Percentiles rank a stretch among this genome's conserved stretches.
phyloP scores from a whole-genome alignment of 2,113 vertebrate genomes.

The Vidua macroura region DNA sequence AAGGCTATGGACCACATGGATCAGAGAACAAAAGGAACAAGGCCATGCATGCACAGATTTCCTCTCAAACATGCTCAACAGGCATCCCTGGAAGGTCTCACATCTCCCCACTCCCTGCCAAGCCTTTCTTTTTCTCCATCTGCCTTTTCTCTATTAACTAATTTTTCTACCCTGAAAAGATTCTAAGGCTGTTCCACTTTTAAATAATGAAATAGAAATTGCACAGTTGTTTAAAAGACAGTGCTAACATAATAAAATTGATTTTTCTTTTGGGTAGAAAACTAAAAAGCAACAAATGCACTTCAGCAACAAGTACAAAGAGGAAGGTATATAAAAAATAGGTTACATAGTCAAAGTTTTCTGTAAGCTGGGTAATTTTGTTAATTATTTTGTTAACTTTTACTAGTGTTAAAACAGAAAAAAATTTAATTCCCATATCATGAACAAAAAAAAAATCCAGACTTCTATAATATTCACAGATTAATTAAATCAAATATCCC shows the following conservation, averaged over 20 bases:
- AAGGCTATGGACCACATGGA: background rate
- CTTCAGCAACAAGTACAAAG: background rate
- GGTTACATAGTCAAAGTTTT: background rate
- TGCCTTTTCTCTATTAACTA: slow-evolving; percentile 28
- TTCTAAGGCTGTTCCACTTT: slow-evolving; percentile 11
- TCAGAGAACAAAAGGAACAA: slow-evolving; percentile 40
- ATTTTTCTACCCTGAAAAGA: background rate
- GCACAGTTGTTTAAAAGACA: background rate
- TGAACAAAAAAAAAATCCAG: fast-evolving
- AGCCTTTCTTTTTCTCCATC: slow-evolving; percentile 47
- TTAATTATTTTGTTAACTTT: background rate
- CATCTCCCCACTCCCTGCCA: slow-evolving; percentile 31
- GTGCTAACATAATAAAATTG: background rate
- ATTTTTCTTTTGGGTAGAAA: background rate
- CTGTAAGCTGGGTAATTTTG: background rate
- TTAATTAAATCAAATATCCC: background rate
- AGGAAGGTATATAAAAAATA: background rate
- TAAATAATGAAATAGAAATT: background rate
- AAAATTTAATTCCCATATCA: background rate
- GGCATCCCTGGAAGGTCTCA: background rate
- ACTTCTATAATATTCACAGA: background rate
- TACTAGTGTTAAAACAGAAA: background rate
- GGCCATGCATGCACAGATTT: background rate
- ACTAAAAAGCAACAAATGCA: background rate
- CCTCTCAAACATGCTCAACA: background rate